phyloP scores from a whole-genome alignment of 92 coral and sea anemone genomes.

The Phenganax marumi region DNA sequence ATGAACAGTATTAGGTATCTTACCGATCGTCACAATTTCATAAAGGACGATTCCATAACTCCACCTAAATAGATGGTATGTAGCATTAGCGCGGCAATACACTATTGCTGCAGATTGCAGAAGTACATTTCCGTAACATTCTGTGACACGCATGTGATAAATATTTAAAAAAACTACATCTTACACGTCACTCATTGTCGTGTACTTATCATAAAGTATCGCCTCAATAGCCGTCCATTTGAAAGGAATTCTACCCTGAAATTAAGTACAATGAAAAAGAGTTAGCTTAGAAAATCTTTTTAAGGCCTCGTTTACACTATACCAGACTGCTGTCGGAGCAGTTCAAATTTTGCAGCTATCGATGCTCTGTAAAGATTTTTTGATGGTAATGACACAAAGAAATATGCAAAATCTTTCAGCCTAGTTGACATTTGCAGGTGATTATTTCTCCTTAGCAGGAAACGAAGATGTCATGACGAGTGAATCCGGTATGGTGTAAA shows the following conservation, averaged over 20 bases:
- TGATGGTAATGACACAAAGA: too few relatives aligned
- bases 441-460: too few relatives aligned
- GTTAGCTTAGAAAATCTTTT: not conserved
- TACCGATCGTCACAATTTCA: constrained; percentile 62
- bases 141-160: too few relatives aligned
- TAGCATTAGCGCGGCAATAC: not conserved
- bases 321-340: too few relatives aligned
- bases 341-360: too few relatives aligned
- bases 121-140: too few relatives aligned
- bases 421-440: too few relatives aligned
- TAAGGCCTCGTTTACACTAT: too few relatives aligned
- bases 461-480: too few relatives aligned
- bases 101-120: not conserved
- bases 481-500: too few relatives aligned
- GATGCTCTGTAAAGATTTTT: too few relatives aligned
- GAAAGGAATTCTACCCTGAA: constrained; percentile 64
- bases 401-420: too few relatives aligned
- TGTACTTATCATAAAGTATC: constrained; percentile 55
- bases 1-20: constrained; percentile 7
- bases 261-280: not conserved
- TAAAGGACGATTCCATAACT: constrained; percentile 61
- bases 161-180: not conserved
- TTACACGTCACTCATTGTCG: constrained; percentile 69
- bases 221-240: constrained; percentile 75
- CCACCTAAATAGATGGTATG: constrained; percentile 43